phyloP scores from a whole-genome alignment of 2,888 invertebrate species.

The Ditylenchus weischeri region DNA sequence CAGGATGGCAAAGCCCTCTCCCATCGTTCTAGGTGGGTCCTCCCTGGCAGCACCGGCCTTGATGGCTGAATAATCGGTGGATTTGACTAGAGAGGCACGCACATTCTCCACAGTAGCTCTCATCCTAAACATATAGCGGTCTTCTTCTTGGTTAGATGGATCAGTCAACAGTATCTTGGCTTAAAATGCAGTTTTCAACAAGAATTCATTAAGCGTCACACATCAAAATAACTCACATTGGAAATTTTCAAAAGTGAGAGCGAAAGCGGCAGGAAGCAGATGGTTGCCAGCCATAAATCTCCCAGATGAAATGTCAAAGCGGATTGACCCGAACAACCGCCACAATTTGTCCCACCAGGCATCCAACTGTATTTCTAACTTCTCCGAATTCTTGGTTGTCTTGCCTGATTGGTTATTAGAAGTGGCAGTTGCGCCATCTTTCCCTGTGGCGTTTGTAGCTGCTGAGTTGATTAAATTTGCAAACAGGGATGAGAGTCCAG shows the following conservation, averaged over 20 bases:
- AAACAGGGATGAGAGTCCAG: conserved; percentile 8
- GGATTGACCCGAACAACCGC: conserved; percentile 46
- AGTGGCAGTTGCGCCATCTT: neutral
- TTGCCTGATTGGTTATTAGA: neutral
- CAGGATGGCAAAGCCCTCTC: conserved; percentile 86
- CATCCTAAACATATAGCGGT: conserved; percentile 42
- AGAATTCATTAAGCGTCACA: neutral
- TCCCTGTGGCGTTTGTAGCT: neutral
- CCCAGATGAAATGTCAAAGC: conserved; percentile 80
- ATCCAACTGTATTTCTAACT: conserved; percentile 28
- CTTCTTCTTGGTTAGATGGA: conserved; percentile 67
- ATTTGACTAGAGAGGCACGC: conserved; percentile 87
- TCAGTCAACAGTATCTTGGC: conserved; percentile 43
- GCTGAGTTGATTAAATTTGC: conserved; percentile 12
- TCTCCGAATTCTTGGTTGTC: conserved; percentile 13
- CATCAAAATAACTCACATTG: conserved; percentile 73
- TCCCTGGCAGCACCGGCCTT: conserved; percentile 22
- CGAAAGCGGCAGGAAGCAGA: conserved; percentile 84
- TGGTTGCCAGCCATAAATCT: conserved; percentile 91
- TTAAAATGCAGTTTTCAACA: conserved; percentile 30
- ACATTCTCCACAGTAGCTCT: conserved; percentile 76
- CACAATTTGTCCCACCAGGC: conserved; percentile 48
- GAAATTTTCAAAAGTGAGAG: conserved; percentile 82
- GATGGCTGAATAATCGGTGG: conserved; percentile 27
- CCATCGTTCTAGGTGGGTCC: conserved; percentile 87